phyloP scores from a whole-genome alignment of 2,113 vertebrate genomes.

The Oryzias curvinotus region DNA sequence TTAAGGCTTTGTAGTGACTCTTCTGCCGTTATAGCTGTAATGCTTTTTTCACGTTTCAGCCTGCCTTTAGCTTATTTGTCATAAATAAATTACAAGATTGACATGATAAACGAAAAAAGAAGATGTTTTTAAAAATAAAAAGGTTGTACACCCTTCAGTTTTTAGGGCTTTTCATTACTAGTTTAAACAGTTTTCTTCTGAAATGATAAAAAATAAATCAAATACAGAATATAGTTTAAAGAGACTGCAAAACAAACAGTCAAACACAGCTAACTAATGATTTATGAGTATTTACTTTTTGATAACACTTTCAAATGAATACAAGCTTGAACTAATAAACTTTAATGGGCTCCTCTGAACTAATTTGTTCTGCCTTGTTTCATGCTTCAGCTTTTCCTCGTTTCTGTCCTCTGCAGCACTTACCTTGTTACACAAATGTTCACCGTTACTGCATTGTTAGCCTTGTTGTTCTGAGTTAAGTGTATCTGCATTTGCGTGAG shows the following conservation, averaged over 20 bases:
- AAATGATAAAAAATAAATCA: no score
- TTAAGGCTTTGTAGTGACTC: no score
- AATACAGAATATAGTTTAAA: no score
- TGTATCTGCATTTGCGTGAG: constrained; percentile 10
- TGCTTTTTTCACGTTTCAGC: constrained; percentile 10
- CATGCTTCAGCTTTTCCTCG: constrained; percentile 2
- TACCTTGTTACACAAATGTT: constrained; percentile 6
- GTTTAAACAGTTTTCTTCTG: no score
- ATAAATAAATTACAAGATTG: constrained; percentile 9
- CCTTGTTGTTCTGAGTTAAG: constrained; percentile 18
- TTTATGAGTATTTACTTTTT: constrained; percentile 2
- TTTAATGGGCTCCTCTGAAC: constrained; percentile 1
- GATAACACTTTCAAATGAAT: not conserved
- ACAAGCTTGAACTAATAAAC: constrained; percentile 18
- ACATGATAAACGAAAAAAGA: constrained; percentile 23
- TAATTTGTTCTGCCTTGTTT: constrained; percentile 9
- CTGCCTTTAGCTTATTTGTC: not conserved
- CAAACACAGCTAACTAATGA: not conserved
- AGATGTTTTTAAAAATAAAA: not conserved
- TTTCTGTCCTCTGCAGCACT: not conserved
- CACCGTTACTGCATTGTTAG: constrained; percentile 1
- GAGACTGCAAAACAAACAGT: not conserved
- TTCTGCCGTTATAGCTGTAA: not conserved
- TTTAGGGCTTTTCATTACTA: constrained; percentile 6
- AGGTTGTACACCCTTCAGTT: constrained; percentile 40